Evolutionary conservation across 2,888 invertebrate genomes (phyloP).

Genomic region (Euzophera pinguis): DNA sequence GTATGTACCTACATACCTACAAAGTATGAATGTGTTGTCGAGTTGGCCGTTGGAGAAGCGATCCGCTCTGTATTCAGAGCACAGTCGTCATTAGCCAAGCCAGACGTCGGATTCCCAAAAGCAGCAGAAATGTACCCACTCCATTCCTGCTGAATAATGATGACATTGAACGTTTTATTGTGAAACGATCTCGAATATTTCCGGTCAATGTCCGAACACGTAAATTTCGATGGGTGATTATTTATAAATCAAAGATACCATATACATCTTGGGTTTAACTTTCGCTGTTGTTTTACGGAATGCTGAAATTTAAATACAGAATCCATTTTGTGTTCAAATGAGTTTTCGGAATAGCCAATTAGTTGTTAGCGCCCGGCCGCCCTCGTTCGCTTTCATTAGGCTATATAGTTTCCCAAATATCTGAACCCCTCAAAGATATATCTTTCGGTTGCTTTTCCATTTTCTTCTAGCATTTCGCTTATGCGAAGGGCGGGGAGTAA

Average conservation of each 20-base stretch:
- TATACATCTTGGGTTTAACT: conserved; percentile 68
- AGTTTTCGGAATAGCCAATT: conserved; percentile 80
- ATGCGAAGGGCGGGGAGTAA: conserved; percentile 50
- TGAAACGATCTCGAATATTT: conserved; percentile 35
- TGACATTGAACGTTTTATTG: conserved; percentile 49
- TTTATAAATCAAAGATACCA: conserved; percentile 43
- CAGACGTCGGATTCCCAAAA: conserved; percentile 69
- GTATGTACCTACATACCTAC: background rate
- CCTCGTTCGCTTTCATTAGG: conserved; percentile 78
- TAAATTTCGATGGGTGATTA: background rate
- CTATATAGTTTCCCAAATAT: conserved; percentile 79
- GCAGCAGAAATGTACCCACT: conserved; percentile 49
- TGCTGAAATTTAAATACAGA: conserved; percentile 78
- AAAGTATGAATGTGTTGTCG: conserved; percentile 6
- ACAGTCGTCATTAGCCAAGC: conserved; percentile 66
- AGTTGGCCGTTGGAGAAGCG: conserved; percentile 29
- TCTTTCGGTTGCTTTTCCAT: conserved; percentile 70
- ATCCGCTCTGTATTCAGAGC: conserved; percentile 66
- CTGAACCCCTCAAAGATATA: conserved; percentile 74
- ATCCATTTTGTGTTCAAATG: conserved; percentile 80
- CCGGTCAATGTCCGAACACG: background rate
- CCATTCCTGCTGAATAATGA: conserved; percentile 62
- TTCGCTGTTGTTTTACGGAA: conserved; percentile 73
- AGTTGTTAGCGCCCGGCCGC: conserved; percentile 78
- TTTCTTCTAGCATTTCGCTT: conserved; percentile 66